Base-by-base conservation (phyloP, 2,113 vertebrate species). In the Puntigrus tetrazona region DNA sequence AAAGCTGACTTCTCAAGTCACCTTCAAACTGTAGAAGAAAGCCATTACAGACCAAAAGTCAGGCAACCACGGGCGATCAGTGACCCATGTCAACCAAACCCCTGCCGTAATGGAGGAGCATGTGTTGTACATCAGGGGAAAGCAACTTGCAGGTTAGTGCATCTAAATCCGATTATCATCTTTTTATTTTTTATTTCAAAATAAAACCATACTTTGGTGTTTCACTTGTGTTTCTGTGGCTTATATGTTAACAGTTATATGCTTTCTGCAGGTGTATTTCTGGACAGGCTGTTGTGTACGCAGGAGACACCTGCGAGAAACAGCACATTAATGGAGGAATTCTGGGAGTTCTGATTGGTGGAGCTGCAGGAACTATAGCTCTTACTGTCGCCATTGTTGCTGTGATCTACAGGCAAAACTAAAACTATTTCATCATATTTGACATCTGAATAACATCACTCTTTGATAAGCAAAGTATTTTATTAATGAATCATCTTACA, bases 91-190 rank as follows among this genome's bases (percentile, higher is more conserved):
- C 86, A 91, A 16, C 95, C 95, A 2, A 96, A 95, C 83, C 95
- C 93, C 7, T 97, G 97, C 78, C 92, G 93, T 22, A 97, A 98
- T 4, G 94, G 93, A 0, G 96, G 96, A 13, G 22, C 92, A 72
- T 98, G 97, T 86, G 92, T 96, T 86, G 92, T 89, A 0, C 90
- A 85, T 76, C 92, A 92, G 55, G 95, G 96, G 2, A 89, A 61
- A 91, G 93, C 94, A 7, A 94, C 88, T 61, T 98, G 96, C 95
- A 99, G 95, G 97, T 97, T 92, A 36, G 76, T 41, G 43, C 13
- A 69, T 16, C n/a, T 45, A 59, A 8, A 65, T 29, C 16, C 22
- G 14, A 67, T 34, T 2, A 2, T 59, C n/a, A 70, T 55, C 31
- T 73, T 79, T 87, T 18, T 50, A 18, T 59, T 3, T 25, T 10